Percentiles rank a stretch among this genome's conserved stretches.
phyloP scores from a whole-genome alignment of 2,888 invertebrate species.

The Diploptera punctata region DNA sequence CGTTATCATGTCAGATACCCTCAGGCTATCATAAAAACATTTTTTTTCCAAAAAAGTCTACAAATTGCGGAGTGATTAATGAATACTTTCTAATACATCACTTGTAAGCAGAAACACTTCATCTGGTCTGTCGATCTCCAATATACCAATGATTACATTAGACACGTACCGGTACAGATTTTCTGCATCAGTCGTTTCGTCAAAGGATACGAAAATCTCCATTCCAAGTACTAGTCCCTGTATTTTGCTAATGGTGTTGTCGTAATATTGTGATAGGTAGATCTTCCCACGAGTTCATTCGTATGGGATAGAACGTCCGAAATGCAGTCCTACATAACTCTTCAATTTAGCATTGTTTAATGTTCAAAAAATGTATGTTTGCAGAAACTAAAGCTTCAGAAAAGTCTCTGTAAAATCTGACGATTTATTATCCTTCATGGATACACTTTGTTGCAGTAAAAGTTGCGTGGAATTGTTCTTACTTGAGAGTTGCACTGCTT shows the following conservation, averaged over 20 bases:
- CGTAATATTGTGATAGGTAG: background rate
- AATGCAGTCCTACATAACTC: no score
- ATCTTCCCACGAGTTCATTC: no score
- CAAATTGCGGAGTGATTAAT: no score
- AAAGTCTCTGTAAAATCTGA: background rate
- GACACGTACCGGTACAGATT: background rate
- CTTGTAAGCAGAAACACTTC: no score
- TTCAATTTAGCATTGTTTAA: no score
- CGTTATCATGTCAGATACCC: background rate
- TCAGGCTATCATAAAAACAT: background rate
- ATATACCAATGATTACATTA: background rate
- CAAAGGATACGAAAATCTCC: background rate
- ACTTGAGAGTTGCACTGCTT: background rate
- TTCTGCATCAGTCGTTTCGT: background rate
- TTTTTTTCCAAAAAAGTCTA: background rate
- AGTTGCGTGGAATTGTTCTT: background rate
- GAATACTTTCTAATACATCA: no score
- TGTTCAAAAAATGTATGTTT: background rate
- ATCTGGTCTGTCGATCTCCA: no score
- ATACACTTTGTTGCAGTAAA: conserved; percentile 4
- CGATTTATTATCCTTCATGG: no score
- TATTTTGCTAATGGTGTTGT: background rate
- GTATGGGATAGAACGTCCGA: no score
- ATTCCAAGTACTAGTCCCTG: background rate
- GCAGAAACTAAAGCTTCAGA: background rate